Evolutionary conservation across 2,888 invertebrate genomes (phyloP).

Genomic region (Tachina lurida): DNA sequence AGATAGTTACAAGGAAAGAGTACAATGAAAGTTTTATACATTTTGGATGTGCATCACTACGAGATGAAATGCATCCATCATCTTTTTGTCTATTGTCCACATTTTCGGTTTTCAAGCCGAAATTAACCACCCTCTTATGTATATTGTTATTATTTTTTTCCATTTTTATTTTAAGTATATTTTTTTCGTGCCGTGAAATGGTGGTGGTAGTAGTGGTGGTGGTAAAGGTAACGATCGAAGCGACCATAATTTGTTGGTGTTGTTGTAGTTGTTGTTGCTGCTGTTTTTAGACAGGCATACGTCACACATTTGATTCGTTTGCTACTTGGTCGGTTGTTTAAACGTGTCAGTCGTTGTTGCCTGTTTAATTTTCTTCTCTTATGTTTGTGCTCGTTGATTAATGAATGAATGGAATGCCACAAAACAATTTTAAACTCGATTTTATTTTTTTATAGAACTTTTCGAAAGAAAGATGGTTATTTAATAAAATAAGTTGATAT

Average conservation of each 20-base stretch:
- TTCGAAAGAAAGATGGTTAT: not conserved
- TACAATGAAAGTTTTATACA: conserved; percentile 29
- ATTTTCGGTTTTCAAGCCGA: conserved; percentile 61
- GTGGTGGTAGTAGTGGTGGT: conserved; percentile 51
- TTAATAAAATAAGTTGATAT: not conserved
- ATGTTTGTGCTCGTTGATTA: conserved; percentile 13
- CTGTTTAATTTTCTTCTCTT: not conserved
- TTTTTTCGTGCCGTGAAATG: not conserved
- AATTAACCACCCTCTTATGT: conserved; percentile 67
- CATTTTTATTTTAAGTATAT: conserved; percentile 7
- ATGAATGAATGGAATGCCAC: conserved; percentile 55
- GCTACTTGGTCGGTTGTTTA: conserved; percentile 20
- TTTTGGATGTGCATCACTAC: conserved; percentile 58
- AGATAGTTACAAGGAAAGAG: conserved; percentile 21
- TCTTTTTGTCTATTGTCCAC: conserved; percentile 49
- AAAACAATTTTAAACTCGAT: conserved; percentile 39
- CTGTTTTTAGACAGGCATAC: conserved; percentile 56
- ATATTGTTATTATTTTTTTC: conserved; percentile 22
- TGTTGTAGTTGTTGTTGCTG: conserved; percentile 27
- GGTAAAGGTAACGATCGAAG: conserved; percentile 58
- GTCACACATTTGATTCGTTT: conserved; percentile 57
- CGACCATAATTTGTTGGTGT: conserved; percentile 35
- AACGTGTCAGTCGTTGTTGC: conserved; percentile 1
- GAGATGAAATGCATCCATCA: conserved; percentile 58
- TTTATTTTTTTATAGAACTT: conserved; percentile 50